Conservation (phyloP, 2,888 invertebrate species). For the Drosophila histrio region DNA sequence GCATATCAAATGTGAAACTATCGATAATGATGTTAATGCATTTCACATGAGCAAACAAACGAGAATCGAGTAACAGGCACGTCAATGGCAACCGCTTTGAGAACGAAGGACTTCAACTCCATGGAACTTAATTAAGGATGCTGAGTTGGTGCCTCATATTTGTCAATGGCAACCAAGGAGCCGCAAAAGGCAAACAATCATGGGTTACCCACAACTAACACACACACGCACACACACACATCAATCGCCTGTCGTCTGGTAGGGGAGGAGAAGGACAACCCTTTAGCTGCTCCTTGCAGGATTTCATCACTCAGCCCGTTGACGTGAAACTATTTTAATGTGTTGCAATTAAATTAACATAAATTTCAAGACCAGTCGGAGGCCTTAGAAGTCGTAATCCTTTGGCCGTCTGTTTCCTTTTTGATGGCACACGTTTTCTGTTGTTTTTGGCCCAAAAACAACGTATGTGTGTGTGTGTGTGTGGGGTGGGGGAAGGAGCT, state of each 20-base stretch:
- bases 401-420: constrained; percentile 53
- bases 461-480: background rate
- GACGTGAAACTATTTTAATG: constrained; percentile 77
- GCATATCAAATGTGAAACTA: constrained; percentile 70
- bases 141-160: constrained; percentile 52
- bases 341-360: constrained; percentile 80
- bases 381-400: constrained; percentile 53
- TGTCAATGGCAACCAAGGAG: constrained; percentile 68
- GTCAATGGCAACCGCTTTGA: constrained; percentile 30
- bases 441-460: constrained; percentile 66
- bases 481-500: constrained; percentile 9
- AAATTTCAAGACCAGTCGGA: constrained; percentile 57
- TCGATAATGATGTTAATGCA: constrained; percentile 71
- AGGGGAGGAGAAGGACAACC: constrained; percentile 29
- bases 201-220: constrained; percentile 26
- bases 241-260: constrained; percentile 55
- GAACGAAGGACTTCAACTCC: background rate
- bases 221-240: constrained; percentile 12
- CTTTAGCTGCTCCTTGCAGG: constrained; percentile 47
- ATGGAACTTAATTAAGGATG: constrained; percentile 69
- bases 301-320: constrained; percentile 43
- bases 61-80: constrained; percentile 5
- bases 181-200: constrained; percentile 65
- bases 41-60: constrained; percentile 38
- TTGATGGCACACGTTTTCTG: constrained; percentile 55